Conservation (phyloP, 2,113 vertebrate species). For the Corythornis madagascariensis region DNA sequence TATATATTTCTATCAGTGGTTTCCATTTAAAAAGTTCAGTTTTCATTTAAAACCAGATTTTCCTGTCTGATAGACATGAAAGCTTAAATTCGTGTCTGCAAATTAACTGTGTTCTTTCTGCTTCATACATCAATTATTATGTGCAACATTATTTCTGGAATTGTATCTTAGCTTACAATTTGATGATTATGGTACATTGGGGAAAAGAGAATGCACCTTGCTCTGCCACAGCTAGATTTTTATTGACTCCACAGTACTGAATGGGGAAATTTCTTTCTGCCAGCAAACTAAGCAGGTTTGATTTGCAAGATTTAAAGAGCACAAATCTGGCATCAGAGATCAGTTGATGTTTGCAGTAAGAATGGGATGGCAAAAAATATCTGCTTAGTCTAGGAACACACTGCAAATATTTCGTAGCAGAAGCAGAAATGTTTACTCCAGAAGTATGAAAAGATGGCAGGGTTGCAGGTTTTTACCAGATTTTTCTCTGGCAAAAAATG, state of each 20-base stretch:
- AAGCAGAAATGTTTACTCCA: background rate
- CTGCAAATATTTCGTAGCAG: background rate
- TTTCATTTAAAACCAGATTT: constrained; percentile 60
- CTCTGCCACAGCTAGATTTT: constrained; percentile 19
- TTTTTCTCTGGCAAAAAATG: background rate
- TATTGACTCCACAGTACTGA: constrained; percentile 37
- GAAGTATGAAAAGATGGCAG: background rate
- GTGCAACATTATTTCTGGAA: constrained; percentile 48
- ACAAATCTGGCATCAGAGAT: background rate
- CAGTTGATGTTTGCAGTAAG: background rate
- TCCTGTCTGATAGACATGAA: constrained; percentile 64
- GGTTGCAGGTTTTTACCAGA: background rate
- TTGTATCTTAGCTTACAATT: constrained; percentile 41
- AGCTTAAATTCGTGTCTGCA: constrained; percentile 56
- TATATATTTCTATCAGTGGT: background rate
- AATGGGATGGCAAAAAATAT: background rate
- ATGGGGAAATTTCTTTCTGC: constrained; percentile 6
- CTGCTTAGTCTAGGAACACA: background rate
- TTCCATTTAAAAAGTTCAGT: constrained; percentile 12
- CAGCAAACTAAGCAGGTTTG: background rate
- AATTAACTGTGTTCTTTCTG: constrained; percentile 65
- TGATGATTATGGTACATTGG: constrained; percentile 44
- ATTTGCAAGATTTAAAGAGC: constrained; percentile 3
- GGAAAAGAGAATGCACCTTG: constrained; percentile 40
- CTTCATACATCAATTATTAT: constrained; percentile 58